These are phyloP conservation scores for Polypedilum vanderplanki DNA, from an alignment of 1,140 invertebrate genomes.

Conservation along the genomic window DNA sequence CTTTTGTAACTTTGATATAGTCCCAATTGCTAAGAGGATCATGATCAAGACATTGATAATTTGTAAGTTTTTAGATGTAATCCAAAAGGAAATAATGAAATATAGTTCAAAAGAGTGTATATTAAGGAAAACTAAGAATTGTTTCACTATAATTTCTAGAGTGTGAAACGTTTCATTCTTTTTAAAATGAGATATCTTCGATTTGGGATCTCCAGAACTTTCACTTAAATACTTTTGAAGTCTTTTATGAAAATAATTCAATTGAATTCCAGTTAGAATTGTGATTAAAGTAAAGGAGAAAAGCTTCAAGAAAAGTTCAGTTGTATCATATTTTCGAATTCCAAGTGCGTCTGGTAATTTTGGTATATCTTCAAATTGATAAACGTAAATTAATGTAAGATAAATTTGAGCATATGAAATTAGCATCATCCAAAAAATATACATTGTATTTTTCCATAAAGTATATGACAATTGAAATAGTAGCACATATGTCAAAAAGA, in stretches of 20 bases:
- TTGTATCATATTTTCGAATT: background rate
- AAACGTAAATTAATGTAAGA: background rate
- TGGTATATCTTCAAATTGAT: background rate
- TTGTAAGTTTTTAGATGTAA: background rate
- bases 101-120: background rate
- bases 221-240: background rate
- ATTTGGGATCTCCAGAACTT: background rate
- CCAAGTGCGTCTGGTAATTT: background rate
- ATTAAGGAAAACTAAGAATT: background rate
- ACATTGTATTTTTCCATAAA: background rate
- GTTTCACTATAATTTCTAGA: background rate
- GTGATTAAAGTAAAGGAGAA: background rate
- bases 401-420: background rate
- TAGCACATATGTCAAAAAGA: background rate
- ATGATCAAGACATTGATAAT: background rate
- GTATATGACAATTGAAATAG: background rate
- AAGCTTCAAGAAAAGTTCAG: background rate
- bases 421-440: background rate
- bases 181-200: background rate
- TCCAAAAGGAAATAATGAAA: background rate
- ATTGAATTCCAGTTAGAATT: background rate
- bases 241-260: background rate
- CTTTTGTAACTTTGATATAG: background rate
- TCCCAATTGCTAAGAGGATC: background rate
- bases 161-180: background rate